phyloP scores from a whole-genome alignment of 1,140 invertebrate genomes.

The Microplitis demolitor region DNA sequence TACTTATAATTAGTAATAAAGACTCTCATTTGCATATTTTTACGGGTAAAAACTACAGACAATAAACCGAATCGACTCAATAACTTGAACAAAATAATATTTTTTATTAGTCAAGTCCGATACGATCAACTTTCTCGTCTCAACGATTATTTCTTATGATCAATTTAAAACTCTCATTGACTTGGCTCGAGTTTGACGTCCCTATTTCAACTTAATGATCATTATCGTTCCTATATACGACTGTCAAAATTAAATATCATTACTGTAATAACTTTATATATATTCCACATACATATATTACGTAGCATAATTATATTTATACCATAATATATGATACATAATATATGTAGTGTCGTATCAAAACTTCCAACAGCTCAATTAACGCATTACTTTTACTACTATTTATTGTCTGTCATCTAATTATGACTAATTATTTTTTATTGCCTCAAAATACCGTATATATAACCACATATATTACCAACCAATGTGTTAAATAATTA shows the following conservation, averaged over 20 bases:
- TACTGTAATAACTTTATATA: constrained; percentile 7
- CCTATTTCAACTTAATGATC: neutral
- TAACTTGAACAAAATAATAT: too few relatives aligned
- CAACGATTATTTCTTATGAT: neutral
- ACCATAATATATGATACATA: too few relatives aligned
- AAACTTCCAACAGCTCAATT: constrained; percentile 7
- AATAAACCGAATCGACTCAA: too few relatives aligned
- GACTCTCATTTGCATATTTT: too few relatives aligned
- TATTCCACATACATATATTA: too few relatives aligned
- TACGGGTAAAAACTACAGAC: too few relatives aligned
- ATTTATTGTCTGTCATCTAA: neutral
- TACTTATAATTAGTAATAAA: too few relatives aligned
- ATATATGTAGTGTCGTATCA: neutral
- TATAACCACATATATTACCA: neutral
- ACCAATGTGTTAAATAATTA: neutral
- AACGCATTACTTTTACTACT: neutral
- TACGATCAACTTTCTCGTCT: neutral
- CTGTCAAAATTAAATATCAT: constrained; percentile 1
- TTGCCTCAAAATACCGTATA: neutral
- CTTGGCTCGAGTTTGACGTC: neutral
- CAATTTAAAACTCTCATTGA: neutral
- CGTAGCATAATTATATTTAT: neutral
- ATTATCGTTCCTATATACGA: neutral
- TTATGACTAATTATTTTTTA: constrained; percentile 17
- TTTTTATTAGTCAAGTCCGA: too few relatives aligned